Conservation (phyloP, 2,888 invertebrate species). For the Bombyx huttoni region DNA sequence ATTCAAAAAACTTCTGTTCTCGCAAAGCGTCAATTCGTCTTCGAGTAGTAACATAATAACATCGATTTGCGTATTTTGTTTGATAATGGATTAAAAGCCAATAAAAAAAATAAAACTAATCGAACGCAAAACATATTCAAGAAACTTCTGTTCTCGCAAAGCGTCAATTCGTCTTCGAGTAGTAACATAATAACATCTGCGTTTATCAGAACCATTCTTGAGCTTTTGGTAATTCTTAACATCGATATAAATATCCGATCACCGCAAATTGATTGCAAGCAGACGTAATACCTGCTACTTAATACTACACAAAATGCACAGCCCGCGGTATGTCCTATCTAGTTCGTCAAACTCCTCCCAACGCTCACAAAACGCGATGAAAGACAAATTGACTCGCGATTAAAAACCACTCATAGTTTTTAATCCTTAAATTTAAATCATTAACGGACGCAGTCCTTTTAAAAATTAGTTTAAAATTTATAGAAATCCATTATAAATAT, state of each 20-base stretch:
- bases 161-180: not conserved
- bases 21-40: not conserved
- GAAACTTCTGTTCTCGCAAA: not conserved
- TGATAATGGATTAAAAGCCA: not conserved
- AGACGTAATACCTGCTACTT: slow-evolving; percentile 36
- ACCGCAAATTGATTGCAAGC: not conserved
- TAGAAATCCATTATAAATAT: slow-evolving; percentile 36
- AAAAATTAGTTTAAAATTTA: slow-evolving; percentile 4
- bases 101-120: not conserved
- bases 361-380: slow-evolving; percentile 31
- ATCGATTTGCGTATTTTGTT: not conserved
- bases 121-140: not conserved
- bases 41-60: not conserved
- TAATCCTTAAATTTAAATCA: not conserved
- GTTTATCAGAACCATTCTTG: not conserved
- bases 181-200: not conserved
- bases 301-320: slow-evolving; percentile 57
- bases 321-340: slow-evolving; percentile 55
- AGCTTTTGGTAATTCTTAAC: not conserved
- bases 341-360: slow-evolving; percentile 37
- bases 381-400: slow-evolving; percentile 49
- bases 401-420: slow-evolving; percentile 22
- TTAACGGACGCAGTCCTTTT: not conserved
- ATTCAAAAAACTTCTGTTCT: not conserved
- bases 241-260: not conserved